These are phyloP conservation scores for Saxidomus purpurata DNA, from an alignment of 1,140 invertebrate genomes.

Conservation along the genomic window DNA sequence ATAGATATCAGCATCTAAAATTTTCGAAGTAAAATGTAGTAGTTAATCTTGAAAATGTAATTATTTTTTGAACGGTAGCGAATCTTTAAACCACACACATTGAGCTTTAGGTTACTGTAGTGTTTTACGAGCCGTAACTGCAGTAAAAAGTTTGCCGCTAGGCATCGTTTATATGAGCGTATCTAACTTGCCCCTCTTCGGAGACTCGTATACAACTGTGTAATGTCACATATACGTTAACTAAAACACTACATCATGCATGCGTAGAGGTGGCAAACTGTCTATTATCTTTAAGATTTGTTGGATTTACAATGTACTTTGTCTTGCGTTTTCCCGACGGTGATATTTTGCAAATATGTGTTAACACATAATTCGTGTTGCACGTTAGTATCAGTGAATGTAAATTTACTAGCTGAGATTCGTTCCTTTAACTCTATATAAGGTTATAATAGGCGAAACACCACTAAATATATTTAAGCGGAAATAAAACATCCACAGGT, in stretches of 20 bases:
- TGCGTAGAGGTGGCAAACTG: neutral
- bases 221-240: constrained; percentile 5
- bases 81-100: constrained; percentile 46
- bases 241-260: constrained; percentile 3
- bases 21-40: constrained; percentile 7
- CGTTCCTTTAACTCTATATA: too few species aligned
- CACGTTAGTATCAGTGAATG: too few species aligned
- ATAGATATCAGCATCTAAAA: neutral
- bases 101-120: neutral
- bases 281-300: too few species aligned
- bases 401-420: too few species aligned
- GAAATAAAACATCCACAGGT: too few species aligned
- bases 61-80: constrained; percentile 26
- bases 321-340: too few species aligned
- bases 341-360: too few species aligned
- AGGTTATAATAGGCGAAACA: too few species aligned
- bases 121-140: constrained; percentile 29
- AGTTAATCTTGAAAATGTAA: constrained; percentile 55
- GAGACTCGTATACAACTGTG: constrained; percentile 10
- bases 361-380: too few species aligned
- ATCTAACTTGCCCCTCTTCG: neutral
- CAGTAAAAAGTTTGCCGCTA: constrained; percentile 6
- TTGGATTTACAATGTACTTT: too few species aligned
- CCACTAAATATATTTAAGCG: too few species aligned
- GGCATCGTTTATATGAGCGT: constrained; percentile 11